Base-by-base conservation (phyloP, 2,888 invertebrate species). In the Abrostola tripartita region DNA sequence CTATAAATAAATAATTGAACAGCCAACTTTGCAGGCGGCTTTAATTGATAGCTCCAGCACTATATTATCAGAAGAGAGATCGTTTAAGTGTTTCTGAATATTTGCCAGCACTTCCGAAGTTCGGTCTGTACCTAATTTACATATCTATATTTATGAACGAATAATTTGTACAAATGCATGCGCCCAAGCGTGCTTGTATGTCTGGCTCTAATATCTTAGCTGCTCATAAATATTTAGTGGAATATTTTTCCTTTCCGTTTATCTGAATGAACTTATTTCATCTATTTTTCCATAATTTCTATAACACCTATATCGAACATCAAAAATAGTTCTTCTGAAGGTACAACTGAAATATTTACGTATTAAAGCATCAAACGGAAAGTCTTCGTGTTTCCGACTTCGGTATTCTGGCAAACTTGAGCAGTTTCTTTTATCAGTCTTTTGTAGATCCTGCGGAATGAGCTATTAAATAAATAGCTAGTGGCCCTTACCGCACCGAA, bases 401-500 rank as follows among this genome's bases (percentile, higher is more conserved):
- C 79, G 81, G 77, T 78, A 81, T 84, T 76, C 72, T 61, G 73
- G 42, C 78, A 79, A 81, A 81, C 62, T 82, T 79, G 72, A 74
- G 70, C 76, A 75, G 76, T 81, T 84, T 79, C 79, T 82, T 85
- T 83, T 84, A 82, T 85, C 79, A 73, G 73, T 67, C 76, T 69
- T 79, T 84, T 84, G 81, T 76, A 74, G 73, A 76, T 74, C 75
- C 77, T 81, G 76, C 50, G 70, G 78, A 86, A 85, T 81, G 79
- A 83, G 81, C 84, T 83, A 86, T 85, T 84, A 85, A 85, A 86
- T 86, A 84, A 85, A 87, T 85, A 81, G 83, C 74, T 79, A 74
- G 79, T 80, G 77, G 71, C 63, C 76, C 71, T 76, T 73, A 72
- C 74, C 74, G 58, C 66, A 65, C 73, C 65, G 76, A 76, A 83